A percentile compares a stretch with the other conserved stretches of the same genome.
Conservation (phyloP, 2,113 vertebrate species). For the Anarrhichthys ocellatus region DNA sequence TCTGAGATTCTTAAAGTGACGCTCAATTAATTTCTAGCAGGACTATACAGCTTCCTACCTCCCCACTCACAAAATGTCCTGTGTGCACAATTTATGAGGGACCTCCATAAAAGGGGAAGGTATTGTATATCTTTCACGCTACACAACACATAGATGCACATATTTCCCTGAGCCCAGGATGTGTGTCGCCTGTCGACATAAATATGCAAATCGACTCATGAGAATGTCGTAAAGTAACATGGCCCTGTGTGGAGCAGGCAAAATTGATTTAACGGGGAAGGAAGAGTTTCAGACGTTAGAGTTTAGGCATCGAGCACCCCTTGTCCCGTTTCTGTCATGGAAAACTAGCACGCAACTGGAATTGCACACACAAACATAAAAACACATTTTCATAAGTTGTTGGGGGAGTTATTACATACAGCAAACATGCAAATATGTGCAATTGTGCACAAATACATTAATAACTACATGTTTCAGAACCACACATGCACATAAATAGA, state of each 20-base stretch:
- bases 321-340: background rate
- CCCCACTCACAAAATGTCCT: conserved; percentile 48
- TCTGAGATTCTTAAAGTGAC: conserved; percentile 54
- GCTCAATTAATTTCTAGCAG: conserved; percentile 63
- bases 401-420: background rate
- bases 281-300: background rate
- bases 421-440: background rate
- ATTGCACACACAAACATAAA: background rate
- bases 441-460: conserved; percentile 16
- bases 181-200: conserved; percentile 29
- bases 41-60: conserved; percentile 35
- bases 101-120: conserved; percentile 43
- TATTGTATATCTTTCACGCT: conserved; percentile 65
- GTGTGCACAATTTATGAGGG: conserved; percentile 64
- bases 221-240: conserved; percentile 39
- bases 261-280: background rate
- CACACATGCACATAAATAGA: background rate
- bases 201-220: conserved; percentile 67
- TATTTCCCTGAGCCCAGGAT: conserved; percentile 15
- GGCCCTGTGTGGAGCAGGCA: conserved; percentile 21
- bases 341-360: background rate
- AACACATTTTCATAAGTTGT: background rate
- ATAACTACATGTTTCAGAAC: background rate
- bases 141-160: conserved; percentile 44
- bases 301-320: conserved; percentile 47